Conservation (phyloP, 2,888 invertebrate genomes). For the Microctonus hyperodae region DNA sequence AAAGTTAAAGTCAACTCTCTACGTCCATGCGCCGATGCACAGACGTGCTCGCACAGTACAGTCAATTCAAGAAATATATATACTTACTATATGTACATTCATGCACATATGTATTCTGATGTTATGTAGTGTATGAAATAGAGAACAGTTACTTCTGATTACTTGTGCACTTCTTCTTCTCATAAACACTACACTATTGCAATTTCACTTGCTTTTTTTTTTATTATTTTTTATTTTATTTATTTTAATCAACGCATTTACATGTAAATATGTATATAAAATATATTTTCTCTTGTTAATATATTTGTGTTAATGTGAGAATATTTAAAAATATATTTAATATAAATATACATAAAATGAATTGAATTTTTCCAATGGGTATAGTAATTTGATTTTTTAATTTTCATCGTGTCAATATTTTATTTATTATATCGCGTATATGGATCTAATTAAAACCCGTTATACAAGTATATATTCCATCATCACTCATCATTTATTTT, state of each 20-base stretch:
- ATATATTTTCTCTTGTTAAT: no score
- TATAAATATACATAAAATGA: no score
- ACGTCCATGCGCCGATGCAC: conserved; percentile 39
- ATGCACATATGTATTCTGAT: neutral
- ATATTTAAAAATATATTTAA: no score
- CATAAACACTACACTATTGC: neutral
- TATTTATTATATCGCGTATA: conserved; percentile 27
- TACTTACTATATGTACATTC: neutral
- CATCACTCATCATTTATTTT: conserved; percentile 33
- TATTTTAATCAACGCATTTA: neutral
- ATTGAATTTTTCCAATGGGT: neutral
- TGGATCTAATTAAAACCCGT: conserved; percentile 34
- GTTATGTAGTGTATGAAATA: neutral
- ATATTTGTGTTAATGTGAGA: no score
- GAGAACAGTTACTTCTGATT: conserved; percentile 13
- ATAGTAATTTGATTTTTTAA: neutral
- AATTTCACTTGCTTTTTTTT: neutral
- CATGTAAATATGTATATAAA: neutral
- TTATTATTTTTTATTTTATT: neutral
- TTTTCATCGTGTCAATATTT: conserved; percentile 15
- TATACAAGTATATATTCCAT: conserved; percentile 23
- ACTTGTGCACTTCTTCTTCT: conserved; percentile 14
- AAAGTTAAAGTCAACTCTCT: conserved; percentile 44
- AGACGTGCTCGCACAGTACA: conserved; percentile 30
- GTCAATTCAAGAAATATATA: conserved; percentile 13